Base-by-base conservation (phyloP, 2,888 invertebrate species). In the Scaptomyza polygonia region DNA sequence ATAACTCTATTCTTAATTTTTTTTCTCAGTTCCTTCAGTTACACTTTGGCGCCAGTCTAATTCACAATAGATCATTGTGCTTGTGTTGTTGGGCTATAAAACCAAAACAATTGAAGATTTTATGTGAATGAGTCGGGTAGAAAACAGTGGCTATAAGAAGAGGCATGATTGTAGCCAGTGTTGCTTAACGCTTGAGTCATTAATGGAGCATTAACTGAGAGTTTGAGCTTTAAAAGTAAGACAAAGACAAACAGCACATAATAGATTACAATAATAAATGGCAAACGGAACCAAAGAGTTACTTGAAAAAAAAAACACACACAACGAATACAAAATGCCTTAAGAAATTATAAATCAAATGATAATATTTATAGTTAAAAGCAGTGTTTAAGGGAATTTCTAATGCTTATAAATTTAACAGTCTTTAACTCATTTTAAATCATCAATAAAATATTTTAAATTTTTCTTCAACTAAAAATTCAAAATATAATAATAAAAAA, bases 161-260 rank as follows among this genome's bases (percentile, higher is more conserved):
- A 25, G 25, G 25, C 5, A 25, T 25, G 25, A 27, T 18, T 32
- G 36, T 30, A 48, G 40, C 34, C 44, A 57, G 40, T 39, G 57
- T 27, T 40, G 76, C 68, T 72, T 62, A 72, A 86, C 84, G 87
- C 86, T 66, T 85, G 86, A 79, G 77, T 79, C 82, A 77, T 85
- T 77, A 79, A 85, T 85, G 82, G 67, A 81, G 79, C 82, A 85
- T 84, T 76, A 34, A 34, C 8, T n/a, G 34, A n/a, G 82, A 78
- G 69, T 66, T 78, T 67, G 49, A 64, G 72, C 59, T 47, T 53
- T n/a, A n/a, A 67, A 64, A 66, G 14, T 7, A 57, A 48, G 51
- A 51, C 71, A 63, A 53, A 65, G 48, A 55, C 55, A 74, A 68
- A 69, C 62, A 36, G 18, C 74, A 56, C 74, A 65, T 74, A 71